Percentiles rank a stretch among this genome's conserved stretches.
These are phyloP conservation scores for Gobiocypris rarus DNA, from an alignment of 2,113 vertebrate species.

Conservation along the genomic window DNA sequence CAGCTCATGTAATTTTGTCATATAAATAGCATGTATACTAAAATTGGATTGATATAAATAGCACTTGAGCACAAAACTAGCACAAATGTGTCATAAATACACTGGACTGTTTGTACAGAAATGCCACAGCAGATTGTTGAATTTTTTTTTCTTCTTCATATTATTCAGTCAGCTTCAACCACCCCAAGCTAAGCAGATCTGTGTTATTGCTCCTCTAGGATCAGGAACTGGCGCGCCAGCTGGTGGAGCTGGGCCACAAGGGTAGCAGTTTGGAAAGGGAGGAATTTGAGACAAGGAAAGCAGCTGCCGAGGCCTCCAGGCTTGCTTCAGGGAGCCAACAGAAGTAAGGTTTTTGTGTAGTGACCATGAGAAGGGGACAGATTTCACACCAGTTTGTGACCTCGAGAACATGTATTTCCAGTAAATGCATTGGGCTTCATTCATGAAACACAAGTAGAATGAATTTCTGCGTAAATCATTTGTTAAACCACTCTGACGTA, in stretches of 20 bases:
- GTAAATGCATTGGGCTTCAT: constrained; percentile 19
- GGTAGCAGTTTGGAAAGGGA: constrained; percentile 79
- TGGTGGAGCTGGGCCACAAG: constrained; percentile 83
- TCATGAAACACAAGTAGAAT: constrained; percentile 13
- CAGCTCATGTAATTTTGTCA: constrained; percentile 18
- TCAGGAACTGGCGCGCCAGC: constrained; percentile 77
- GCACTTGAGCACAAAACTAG: constrained; percentile 6
- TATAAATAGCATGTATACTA: constrained; percentile 5
- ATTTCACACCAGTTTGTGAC: constrained; percentile 49
- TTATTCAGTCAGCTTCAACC: constrained; percentile 29
- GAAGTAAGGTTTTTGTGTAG: constrained; percentile 72
- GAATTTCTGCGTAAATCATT: constrained; percentile 9
- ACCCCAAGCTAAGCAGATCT: constrained; percentile 55
- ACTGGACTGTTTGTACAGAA: constrained; percentile 3
- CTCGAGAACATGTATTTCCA: constrained; percentile 45
- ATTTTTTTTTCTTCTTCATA: neutral
- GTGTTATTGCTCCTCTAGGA: constrained; percentile 70
- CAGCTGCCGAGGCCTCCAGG: constrained; percentile 74
- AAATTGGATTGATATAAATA: constrained; percentile 21
- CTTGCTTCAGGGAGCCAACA: constrained; percentile 71
- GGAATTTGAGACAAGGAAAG: constrained; percentile 82
- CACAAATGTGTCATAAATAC: constrained; percentile 19
- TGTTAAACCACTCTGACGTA: constrained; percentile 24
- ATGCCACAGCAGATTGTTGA: constrained; percentile 8
- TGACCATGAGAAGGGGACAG: constrained; percentile 30